Conservation (phyloP, 2,888 invertebrate genomes). For the Hirudinaria manillensis region DNA sequence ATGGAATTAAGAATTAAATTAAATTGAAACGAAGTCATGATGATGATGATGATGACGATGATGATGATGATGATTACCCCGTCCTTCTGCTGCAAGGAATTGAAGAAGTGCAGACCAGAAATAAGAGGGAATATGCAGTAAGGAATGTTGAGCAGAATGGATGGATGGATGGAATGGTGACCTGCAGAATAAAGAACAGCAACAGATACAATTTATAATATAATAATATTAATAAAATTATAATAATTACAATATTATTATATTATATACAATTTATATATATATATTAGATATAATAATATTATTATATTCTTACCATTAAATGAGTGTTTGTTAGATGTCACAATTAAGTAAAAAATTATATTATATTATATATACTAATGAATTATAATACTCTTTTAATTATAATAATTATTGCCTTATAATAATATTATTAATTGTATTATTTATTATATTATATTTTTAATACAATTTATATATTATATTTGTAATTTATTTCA, state of each 20-base stretch:
- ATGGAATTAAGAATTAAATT: too few species aligned
- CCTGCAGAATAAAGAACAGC: slow-evolving; percentile 42
- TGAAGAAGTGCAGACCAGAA: slow-evolving; percentile 43
- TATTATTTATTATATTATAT: not conserved
- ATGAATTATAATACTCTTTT: not conserved
- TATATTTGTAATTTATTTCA: too few species aligned
- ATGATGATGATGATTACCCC: too few species aligned
- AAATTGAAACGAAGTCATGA: too few species aligned
- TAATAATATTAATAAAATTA: not conserved
- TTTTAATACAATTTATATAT: too few species aligned
- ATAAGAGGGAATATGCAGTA: slow-evolving; percentile 48
- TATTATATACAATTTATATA: not conserved
- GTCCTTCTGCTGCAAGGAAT: not conserved
- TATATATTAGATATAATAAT: too few species aligned
- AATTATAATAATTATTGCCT: not conserved
- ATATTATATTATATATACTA: too few species aligned
- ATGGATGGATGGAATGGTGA: slow-evolving; percentile 46
- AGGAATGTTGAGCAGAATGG: slow-evolving; percentile 50
- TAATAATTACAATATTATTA: not conserved
- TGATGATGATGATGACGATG: too few species aligned
- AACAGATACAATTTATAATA: not conserved
- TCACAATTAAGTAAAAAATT: too few species aligned
- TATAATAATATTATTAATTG: not conserved
- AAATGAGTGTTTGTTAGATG: too few species aligned
- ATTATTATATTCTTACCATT: too few species aligned